These are phyloP conservation scores for Tyto alba DNA, from an alignment of 2,113 vertebrate species.

Conservation along the genomic window DNA sequence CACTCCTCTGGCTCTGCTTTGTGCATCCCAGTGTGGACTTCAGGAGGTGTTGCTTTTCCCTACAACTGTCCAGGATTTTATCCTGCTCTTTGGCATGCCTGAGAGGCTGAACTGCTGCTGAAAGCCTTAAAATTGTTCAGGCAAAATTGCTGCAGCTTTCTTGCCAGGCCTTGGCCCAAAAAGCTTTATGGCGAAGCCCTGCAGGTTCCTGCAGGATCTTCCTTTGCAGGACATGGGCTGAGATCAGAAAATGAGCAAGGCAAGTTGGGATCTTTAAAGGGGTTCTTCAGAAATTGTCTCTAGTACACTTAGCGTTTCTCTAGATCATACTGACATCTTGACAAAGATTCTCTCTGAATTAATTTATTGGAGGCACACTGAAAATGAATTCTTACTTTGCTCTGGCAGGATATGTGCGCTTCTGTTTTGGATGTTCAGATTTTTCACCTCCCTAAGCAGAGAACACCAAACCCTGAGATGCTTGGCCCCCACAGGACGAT, in stretches of 20 bases:
- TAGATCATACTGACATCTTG: no score
- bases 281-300: not conserved
- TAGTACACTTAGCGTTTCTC: no score
- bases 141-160: not conserved
- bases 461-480: not conserved
- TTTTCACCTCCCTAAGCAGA: not conserved
- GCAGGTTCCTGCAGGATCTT: not conserved
- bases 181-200: not conserved
- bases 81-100: not conserved
- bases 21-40: not conserved
- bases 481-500: not conserved
- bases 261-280: not conserved
- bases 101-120: not conserved
- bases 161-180: not conserved
- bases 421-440: not conserved
- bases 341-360: no score
- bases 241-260: not conserved
- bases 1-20: not conserved
- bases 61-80: not conserved
- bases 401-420: not conserved
- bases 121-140: not conserved
- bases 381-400: not conserved
- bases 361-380: no score
- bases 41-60: not conserved
- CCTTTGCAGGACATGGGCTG: rapidly evolving